Evolutionary conservation across 2,797 vertebrate genomes (phyloP).

Genomic region (Crypturellus tataupa): DNA sequence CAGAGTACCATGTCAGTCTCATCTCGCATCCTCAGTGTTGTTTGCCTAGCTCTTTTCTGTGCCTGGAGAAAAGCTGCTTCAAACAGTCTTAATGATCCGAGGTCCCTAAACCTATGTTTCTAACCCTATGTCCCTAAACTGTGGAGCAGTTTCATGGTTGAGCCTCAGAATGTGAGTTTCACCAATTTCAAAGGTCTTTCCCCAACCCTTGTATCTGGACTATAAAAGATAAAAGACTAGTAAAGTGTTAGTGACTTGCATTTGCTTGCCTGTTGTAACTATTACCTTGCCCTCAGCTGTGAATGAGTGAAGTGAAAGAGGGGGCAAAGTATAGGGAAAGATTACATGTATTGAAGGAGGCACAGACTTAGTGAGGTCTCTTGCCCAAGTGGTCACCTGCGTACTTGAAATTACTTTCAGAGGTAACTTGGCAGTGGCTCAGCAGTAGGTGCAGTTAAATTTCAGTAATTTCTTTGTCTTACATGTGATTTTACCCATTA

Average conservation of each 20-base stretch:
- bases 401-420: neutral
- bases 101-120: neutral
- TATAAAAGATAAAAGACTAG: neutral
- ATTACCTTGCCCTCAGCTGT: neutral
- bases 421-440: neutral
- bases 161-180: neutral
- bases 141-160: neutral
- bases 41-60: neutral
- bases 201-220: neutral
- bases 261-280: neutral
- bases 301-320: neutral
- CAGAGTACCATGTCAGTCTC: neutral
- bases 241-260: neutral
- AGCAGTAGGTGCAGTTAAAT: neutral
- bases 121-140: neutral
- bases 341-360: neutral
- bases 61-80: neutral
- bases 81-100: neutral
- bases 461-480: neutral
- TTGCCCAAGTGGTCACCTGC: neutral
- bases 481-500: neutral
- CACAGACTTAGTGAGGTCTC: neutral
- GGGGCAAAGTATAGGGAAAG: neutral
- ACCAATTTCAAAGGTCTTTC: neutral
- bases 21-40: neutral